Conservation (phyloP, 37 sponge, comb jelly and placozoan species). For the Sycon ciliatum region DNA sequence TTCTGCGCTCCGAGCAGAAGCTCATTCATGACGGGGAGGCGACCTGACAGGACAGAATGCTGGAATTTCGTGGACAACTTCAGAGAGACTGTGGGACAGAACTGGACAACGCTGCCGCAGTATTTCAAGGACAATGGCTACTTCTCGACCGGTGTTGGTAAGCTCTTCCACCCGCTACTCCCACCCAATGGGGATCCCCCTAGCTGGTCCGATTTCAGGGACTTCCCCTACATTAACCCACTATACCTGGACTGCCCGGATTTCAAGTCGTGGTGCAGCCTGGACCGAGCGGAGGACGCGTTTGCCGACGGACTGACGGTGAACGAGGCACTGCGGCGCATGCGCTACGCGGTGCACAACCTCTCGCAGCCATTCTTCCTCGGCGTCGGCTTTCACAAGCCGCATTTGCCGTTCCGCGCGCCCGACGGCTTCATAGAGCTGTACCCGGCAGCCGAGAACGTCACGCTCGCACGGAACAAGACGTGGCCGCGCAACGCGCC, state of each 20-base stretch:
- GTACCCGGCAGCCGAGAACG: constrained; percentile 23
- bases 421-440: constrained; percentile 21
- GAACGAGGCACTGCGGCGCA: not conserved
- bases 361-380: constrained; percentile 32
- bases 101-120: constrained; percentile 32
- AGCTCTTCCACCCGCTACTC: constrained; percentile 14
- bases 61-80: constrained; percentile 20
- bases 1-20: constrained; percentile 35
- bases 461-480: no score
- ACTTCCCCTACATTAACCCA: not conserved
- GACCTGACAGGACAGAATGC: constrained; percentile 35
- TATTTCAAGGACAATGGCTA: constrained; percentile 35
- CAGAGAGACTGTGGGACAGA: constrained; percentile 13
- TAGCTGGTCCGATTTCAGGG: constrained; percentile 18
- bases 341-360: constrained; percentile 11
- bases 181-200: constrained; percentile 34
- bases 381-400: constrained; percentile 43
- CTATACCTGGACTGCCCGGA: not conserved
- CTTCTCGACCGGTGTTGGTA: constrained; percentile 28
- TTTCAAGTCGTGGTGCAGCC: constrained; percentile 20
- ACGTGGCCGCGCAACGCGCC: no score
- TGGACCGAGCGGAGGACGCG: not conserved
- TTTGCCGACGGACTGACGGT: constrained; percentile 24
- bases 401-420: constrained; percentile 31
- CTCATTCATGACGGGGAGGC: constrained; percentile 43